A percentile compares a stretch with the other conserved stretches of the same genome.
Conservation (phyloP, 2,113 vertebrate species). For the Myotis davidii region DNA sequence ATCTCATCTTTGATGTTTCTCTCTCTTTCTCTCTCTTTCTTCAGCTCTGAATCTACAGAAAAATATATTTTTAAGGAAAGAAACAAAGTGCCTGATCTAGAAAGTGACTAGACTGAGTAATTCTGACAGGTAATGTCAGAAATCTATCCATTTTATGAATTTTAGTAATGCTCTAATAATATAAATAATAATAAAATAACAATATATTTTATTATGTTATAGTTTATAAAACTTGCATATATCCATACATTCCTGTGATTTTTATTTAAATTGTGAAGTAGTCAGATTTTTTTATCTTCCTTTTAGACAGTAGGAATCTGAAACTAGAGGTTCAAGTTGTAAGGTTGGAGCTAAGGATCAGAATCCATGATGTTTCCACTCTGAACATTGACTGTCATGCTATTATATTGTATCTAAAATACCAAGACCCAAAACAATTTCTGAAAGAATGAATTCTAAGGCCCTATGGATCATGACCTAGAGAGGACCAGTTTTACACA, state of each 20-base stretch:
- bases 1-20: too few species aligned
- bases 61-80: too few species aligned
- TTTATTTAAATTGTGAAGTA: background rate
- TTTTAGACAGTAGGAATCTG: background rate
- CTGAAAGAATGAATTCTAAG: constrained; percentile 2
- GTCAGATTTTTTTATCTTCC: background rate
- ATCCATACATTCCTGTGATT: background rate
- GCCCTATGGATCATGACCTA: background rate
- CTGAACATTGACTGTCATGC: background rate
- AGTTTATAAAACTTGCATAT: background rate
- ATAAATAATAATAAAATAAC: background rate
- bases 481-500: background rate
- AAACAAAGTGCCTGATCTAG: background rate
- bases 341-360: background rate
- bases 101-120: background rate
- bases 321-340: background rate
- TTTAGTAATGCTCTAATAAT: background rate
- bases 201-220: background rate
- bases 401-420: background rate
- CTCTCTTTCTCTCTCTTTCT: too few species aligned
- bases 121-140: constrained; percentile 18
- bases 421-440: background rate
- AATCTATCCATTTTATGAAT: background rate
- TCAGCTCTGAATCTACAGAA: too few species aligned
- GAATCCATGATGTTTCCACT: background rate